Evolutionary conservation across 2,888 invertebrate species (phyloP), one percentile per base, ranked within the genome.

Genomic region (Agonopterix alstromeriana): DNA sequence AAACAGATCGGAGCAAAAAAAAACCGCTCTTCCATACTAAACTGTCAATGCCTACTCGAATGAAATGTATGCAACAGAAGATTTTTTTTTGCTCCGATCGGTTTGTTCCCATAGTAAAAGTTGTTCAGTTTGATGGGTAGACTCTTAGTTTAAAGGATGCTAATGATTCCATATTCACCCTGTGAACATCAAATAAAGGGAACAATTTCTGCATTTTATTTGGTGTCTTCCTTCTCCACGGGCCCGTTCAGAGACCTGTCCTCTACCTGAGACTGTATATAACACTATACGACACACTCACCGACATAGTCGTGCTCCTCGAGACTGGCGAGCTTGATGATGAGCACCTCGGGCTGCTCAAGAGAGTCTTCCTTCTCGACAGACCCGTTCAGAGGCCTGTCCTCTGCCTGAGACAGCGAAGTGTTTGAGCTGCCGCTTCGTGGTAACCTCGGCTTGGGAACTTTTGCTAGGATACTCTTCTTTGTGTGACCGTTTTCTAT

Each of bases 281-380:
- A 27, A 3, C 27, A 27, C 27, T 27, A 27, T 4, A 17, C n/a
- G 38, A 38, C 38, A 38, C 1, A 69, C 86, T 77, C 46, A 87
- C 88, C 88, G 36, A 88, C 77, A 65, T 84, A 86, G 54, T 87
- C 87, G 53, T 76, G 75, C 48, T 87, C 87, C 48, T 84, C 82
- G 3, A 71, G 67, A 45, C 72, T 78, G 1, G 83, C 76, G 58
- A 90, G 62, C 62, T 82, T 85, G 35, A 90, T 86, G 47, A 89
- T 58, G 44, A 85, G 62, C 51, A 89, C 89, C 48, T 86, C 86
- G 1, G 75, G 61, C 17, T 65, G 69, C 4, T 85, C 85, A 52
- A 66, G 45, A 1, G 48, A 48, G 1, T 72, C 73, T 0, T 74
- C 77, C 45, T 56, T 70, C 42, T 55, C 63, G 0, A 45, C 45